These are phyloP conservation scores for Malthinus seriepunctatus DNA, from an alignment of 2,888 invertebrate species.

Conservation along the genomic window DNA sequence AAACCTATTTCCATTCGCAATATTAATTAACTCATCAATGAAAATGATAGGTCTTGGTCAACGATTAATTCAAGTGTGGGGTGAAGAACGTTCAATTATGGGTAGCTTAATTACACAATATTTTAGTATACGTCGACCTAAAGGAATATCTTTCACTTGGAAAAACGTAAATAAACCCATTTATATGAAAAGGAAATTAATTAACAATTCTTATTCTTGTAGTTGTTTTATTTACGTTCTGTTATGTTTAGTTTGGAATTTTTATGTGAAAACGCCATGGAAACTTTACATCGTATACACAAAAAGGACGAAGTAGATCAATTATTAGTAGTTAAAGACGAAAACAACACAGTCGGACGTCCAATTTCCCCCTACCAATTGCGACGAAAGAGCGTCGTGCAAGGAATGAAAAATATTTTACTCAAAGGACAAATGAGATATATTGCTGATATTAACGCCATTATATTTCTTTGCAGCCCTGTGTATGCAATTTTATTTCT, in stretches of 20 bases:
- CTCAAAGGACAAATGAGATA: conserved; percentile 86
- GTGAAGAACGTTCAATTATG: conserved; percentile 59
- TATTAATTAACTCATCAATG: conserved; percentile 78
- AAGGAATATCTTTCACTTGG: conserved; percentile 82
- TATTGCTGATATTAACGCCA: conserved; percentile 76
- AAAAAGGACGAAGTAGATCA: conserved; percentile 18
- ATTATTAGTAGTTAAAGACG: conserved; percentile 5
- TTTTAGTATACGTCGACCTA: conserved; percentile 79
- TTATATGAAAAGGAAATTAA: background rate
- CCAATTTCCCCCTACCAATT: conserved; percentile 47
- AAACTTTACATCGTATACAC: conserved; percentile 43
- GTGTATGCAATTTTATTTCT: conserved; percentile 59
- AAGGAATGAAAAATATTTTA: conserved; percentile 69
- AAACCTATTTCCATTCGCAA: conserved; percentile 85
- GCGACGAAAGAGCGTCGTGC: conserved; percentile 54
- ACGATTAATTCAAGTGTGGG: conserved; percentile 72
- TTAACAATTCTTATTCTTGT: conserved; percentile 30
- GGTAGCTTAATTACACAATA: conserved; percentile 70
- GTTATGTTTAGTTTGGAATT: conserved; percentile 86
- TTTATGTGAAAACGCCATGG: conserved; percentile 54
- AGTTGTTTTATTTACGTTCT: conserved; percentile 78
- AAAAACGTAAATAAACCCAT: conserved; percentile 66
- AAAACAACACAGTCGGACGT: conserved; percentile 26
- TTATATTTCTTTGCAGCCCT: conserved; percentile 87
- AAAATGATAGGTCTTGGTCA: conserved; percentile 77